Percentiles rank a stretch among this genome's conserved stretches.
phyloP scores from a whole-genome alignment of 53 echinoderm and acorn worm species.

The Crossaster papposus region DNA sequence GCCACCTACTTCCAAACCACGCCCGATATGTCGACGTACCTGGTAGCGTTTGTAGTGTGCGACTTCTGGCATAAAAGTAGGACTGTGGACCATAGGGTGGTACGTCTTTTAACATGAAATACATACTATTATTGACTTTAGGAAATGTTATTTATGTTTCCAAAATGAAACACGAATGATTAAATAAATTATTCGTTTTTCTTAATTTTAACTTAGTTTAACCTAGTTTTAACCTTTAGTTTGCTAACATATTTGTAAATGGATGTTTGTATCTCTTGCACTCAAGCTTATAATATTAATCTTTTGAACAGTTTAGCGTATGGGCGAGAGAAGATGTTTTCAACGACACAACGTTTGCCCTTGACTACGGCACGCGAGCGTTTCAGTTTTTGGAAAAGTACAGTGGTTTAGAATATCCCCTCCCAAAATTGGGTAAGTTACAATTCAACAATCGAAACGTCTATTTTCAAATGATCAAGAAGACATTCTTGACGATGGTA shows the following conservation, averaged over 20 bases:
- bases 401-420: slow-evolving; percentile 80
- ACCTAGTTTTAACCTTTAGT: not conserved
- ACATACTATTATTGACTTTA: not conserved
- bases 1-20: slow-evolving; percentile 79
- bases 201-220: too few relatives aligned
- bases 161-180: too few relatives aligned
- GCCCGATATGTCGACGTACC: slow-evolving; percentile 92
- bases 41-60: slow-evolving; percentile 86
- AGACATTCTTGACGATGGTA: too few relatives aligned
- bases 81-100: slow-evolving; percentile 43
- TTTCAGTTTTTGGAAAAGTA: slow-evolving; percentile 79
- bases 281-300: too few relatives aligned
- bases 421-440: slow-evolving; percentile 85
- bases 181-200: too few relatives aligned
- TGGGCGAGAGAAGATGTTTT: slow-evolving; percentile 79
- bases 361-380: slow-evolving; percentile 68
- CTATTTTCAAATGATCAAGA: too few relatives aligned
- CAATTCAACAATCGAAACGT: not conserved
- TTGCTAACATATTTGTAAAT: not conserved
- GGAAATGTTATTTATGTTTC: too few relatives aligned
- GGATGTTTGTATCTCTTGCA: not conserved
- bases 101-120: not conserved
- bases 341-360: slow-evolving; percentile 61
- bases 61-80: slow-evolving; percentile 61
- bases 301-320: slow-evolving; percentile 71